These are phyloP conservation scores for Neolamprologus sp. DNA, from an alignment of 2,113 vertebrate species.

Conservation along the genomic window DNA sequence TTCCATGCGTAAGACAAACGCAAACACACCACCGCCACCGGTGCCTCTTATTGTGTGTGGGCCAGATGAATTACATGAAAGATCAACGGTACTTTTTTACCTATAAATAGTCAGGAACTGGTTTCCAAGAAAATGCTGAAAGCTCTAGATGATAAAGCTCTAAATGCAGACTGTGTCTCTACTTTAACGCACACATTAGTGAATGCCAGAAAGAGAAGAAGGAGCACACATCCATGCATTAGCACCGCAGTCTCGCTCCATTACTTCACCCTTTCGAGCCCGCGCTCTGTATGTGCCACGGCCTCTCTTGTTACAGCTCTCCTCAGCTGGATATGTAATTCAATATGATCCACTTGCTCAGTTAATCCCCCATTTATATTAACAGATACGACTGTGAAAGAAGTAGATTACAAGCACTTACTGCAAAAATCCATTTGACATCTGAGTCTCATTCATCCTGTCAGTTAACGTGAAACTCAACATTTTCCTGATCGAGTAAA, in stretches of 20 bases:
- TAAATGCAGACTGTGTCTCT: background rate
- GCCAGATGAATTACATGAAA: background rate
- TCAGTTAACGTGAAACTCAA: background rate
- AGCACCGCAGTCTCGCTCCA: background rate
- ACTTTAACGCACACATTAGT: background rate
- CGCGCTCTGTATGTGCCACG: background rate
- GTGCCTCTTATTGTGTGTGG: background rate
- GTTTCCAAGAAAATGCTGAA: background rate
- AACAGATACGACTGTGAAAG: background rate
- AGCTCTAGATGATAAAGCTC: background rate
- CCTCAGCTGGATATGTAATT: background rate
- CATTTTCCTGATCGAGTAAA: background rate
- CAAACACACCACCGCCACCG: background rate
- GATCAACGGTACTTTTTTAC: rapidly evolving
- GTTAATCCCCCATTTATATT: background rate
- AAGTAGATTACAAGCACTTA: background rate
- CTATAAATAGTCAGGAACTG: background rate
- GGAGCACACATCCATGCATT: background rate
- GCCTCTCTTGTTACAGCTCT: background rate
- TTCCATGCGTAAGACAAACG: background rate
- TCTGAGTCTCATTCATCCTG: background rate
- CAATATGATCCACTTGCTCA: background rate
- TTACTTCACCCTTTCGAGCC: background rate
- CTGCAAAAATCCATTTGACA: background rate
- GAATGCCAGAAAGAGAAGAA: background rate